Evolutionary conservation across 2,888 invertebrate genomes (phyloP).

Genomic region (Acholoe squamosa): DNA sequence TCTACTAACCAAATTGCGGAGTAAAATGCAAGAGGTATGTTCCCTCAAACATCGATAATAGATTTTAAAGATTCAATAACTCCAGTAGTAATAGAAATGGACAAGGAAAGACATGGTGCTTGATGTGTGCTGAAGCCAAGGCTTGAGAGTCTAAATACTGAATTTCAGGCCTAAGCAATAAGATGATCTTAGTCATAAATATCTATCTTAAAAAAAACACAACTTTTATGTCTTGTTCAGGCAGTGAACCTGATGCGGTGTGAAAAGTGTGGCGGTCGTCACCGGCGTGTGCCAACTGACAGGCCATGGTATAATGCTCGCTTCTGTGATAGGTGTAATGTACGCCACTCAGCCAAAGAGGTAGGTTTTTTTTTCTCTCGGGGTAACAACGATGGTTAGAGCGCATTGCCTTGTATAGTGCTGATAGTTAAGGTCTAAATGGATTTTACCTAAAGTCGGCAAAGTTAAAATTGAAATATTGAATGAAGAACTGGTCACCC

Average conservation of each 20-base stretch:
- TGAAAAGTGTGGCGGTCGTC: constrained; percentile 95
- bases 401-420: too few relatives aligned
- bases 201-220: neutral
- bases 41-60: neutral
- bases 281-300: constrained; percentile 92
- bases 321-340: constrained; percentile 89
- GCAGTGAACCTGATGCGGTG: constrained; percentile 97
- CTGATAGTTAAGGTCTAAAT: too few relatives aligned
- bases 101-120: too few relatives aligned
- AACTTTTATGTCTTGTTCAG: constrained; percentile 70
- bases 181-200: constrained; percentile 11
- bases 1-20: constrained; percentile 93
- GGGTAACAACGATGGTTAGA: too few relatives aligned
- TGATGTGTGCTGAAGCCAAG: too few relatives aligned
- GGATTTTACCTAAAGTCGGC: too few relatives aligned
- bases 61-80: too few relatives aligned
- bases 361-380: too few relatives aligned
- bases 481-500: too few relatives aligned
- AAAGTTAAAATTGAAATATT: too few relatives aligned
- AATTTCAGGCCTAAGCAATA: too few relatives aligned
- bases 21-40: constrained; percentile 92
- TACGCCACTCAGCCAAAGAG: constrained; percentile 81
- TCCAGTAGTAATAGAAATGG: neutral
- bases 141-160: too few relatives aligned
- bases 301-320: constrained; percentile 95